Evolutionary conservation across 2,113 vertebrate species (phyloP).

Genomic region (Amphilophus citrinellus): DNA sequence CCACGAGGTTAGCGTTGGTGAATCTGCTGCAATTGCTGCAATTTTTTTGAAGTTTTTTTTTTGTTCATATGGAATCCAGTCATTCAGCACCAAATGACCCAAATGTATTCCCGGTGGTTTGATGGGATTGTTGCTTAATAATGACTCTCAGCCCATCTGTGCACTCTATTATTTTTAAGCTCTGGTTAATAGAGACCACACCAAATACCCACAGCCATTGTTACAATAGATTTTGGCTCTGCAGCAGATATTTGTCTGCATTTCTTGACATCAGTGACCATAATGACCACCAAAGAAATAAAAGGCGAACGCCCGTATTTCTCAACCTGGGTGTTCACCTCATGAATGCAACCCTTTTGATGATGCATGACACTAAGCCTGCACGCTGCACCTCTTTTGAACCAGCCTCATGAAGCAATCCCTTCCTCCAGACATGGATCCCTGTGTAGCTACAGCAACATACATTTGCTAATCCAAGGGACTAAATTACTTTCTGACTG

Average conservation of each 20-base stretch:
- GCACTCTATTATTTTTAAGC: neutral
- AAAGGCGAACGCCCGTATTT: neutral
- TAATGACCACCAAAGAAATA: neutral
- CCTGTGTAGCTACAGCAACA: neutral
- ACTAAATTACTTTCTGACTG: slow-evolving; percentile 6
- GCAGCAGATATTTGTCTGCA: neutral
- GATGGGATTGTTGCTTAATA: slow-evolving; percentile 18
- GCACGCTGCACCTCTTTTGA: neutral
- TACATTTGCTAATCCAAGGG: neutral
- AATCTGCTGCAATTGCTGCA: neutral
- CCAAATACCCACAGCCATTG: neutral
- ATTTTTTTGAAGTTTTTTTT: slow-evolving; percentile 3
- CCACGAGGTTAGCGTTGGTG: slow-evolving; percentile 16
- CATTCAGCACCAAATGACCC: slow-evolving; percentile 6
- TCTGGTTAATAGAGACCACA: slow-evolving; percentile 9
- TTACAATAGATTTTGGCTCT: neutral
- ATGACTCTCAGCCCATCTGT: neutral
- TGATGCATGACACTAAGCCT: neutral
- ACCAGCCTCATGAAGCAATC: slow-evolving; percentile 2
- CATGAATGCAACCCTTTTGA: neutral
- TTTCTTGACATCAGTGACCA: accelerated
- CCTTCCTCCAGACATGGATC: slow-evolving; percentile 15
- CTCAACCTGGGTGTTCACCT: neutral
- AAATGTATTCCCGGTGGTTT: neutral
- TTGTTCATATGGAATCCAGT: neutral